These are phyloP conservation scores for Ictalurus punctatus DNA, from an alignment of 2,113 vertebrate species.

Conservation along the genomic window DNA sequence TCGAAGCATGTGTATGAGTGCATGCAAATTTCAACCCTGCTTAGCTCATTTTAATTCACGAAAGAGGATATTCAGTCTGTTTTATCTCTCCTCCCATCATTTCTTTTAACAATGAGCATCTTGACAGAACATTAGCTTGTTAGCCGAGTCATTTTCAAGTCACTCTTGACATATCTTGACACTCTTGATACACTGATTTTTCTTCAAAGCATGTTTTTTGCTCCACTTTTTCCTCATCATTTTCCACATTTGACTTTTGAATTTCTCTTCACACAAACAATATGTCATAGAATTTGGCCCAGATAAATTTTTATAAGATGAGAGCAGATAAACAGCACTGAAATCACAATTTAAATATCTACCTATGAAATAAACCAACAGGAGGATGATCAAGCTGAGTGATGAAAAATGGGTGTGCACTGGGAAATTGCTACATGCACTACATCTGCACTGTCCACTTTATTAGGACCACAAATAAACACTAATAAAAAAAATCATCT, in stretches of 20 bases:
- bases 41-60: not conserved
- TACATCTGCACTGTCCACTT: not conserved
- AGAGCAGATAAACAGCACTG: not conserved
- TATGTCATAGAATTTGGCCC: not conserved
- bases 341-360: not conserved
- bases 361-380: not conserved
- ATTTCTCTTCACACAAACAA: not conserved
- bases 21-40: not conserved
- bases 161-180: not conserved
- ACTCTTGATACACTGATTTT: not conserved
- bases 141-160: not conserved
- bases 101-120: not conserved
- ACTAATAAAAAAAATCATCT: no score
- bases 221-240: not conserved
- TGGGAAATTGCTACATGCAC: not conserved
- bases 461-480: not conserved
- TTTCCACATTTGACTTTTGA: not conserved
- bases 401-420: not conserved
- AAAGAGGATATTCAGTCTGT: not conserved
- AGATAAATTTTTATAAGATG: not conserved
- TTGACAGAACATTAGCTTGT: not conserved
- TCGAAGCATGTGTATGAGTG: not conserved
- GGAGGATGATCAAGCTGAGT: not conserved
- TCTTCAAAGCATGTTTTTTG: not conserved
- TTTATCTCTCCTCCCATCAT: not conserved